Percentiles rank a stretch among this genome's conserved stretches.
phyloP scores from a whole-genome alignment of 1,140 invertebrate genomes.

The Drosophila nannoptera region DNA sequence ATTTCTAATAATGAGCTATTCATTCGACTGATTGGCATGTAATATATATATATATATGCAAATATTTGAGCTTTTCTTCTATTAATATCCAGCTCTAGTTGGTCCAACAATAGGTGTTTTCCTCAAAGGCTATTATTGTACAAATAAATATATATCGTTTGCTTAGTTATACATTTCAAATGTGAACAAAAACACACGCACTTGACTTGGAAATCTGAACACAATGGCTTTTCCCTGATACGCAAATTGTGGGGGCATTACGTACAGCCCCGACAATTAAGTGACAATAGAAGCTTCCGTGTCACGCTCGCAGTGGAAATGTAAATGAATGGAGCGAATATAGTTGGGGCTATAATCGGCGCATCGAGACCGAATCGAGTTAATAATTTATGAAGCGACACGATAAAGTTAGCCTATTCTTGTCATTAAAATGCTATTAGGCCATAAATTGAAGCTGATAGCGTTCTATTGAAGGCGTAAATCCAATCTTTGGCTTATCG shows the following conservation, averaged over 20 bases:
- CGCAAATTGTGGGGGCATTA: slow-evolving; percentile 36
- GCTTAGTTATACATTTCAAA: neutral
- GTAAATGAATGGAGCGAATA: neutral
- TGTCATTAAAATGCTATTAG: slow-evolving; percentile 35
- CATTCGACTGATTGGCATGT: no score
- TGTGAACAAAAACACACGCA: neutral
- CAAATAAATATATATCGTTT: neutral
- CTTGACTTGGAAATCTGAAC: slow-evolving; percentile 30
- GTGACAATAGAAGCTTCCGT: slow-evolving; percentile 50
- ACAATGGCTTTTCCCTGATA: slow-evolving; percentile 36
- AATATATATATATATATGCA: no score
- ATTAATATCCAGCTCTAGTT: neutral
- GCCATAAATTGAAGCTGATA: slow-evolving; percentile 34
- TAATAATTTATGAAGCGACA: slow-evolving; percentile 25
- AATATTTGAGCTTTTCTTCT: neutral
- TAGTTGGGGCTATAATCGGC: slow-evolving; percentile 1
- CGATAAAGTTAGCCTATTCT: slow-evolving; percentile 12
- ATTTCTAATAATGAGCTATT: no score
- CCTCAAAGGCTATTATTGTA: slow-evolving; percentile 14
- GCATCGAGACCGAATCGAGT: slow-evolving; percentile 5
- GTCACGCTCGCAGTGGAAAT: slow-evolving; percentile 32
- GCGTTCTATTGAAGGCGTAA: slow-evolving; percentile 33
- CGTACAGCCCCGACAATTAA: slow-evolving; percentile 59
- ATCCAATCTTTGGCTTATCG: neutral
- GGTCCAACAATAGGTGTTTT: slow-evolving; percentile 1